Evolutionary conservation across 2,113 vertebrate species (phyloP), one percentile per base, ranked within the genome.

Genomic region (Cettia cetti): DNA sequence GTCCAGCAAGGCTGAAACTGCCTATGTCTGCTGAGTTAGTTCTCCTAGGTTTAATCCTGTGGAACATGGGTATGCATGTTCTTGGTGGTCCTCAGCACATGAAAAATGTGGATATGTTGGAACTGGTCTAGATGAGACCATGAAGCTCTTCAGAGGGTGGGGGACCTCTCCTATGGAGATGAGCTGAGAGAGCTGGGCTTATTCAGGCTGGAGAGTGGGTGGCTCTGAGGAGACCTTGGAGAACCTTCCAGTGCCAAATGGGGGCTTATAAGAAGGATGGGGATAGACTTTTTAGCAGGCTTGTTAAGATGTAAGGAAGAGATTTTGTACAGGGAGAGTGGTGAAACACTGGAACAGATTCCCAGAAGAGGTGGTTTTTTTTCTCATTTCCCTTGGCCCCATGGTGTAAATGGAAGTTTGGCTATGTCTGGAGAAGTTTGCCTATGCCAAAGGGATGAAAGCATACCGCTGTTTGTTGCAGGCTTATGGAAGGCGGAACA

Each of bases 1-100:
- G 6, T 47, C 19, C 37, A 5, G 1, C 2, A 18, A 76, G 17
- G 45, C 71, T 54, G 20, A 57, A 45, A 21, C 15, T 66, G 24
- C 45, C 20, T 28, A 7, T 42, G 33, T 11, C n/a, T 39, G 39
- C 49, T 0, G 0, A 19, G 14, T 61, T 37, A 13, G 6, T 47
- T 86, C 54, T 60, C 28, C 16, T 7, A 4, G 15, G 2, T 45
- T 33, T 50, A 37, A 16, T 35, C 16, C 54, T 60, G 20, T 56
- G 50, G 26, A 45, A 49, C 4, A 7, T 42, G 13, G 35, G 31
- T 2, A 20, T 56, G 45, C 3, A 1, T 79, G 28, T 13, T 63
- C 35, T 83, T 50, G 22, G 11, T 37, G 31, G 27, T 78, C 28
- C 31, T 65, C 28, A 79, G 52, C 26, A 40, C 2, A 5, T 39